Percentiles rank a stretch among this genome's conserved stretches.
phyloP scores from a whole-genome alignment of 1,140 invertebrate species.

The Pseudomyrmex concolor region DNA sequence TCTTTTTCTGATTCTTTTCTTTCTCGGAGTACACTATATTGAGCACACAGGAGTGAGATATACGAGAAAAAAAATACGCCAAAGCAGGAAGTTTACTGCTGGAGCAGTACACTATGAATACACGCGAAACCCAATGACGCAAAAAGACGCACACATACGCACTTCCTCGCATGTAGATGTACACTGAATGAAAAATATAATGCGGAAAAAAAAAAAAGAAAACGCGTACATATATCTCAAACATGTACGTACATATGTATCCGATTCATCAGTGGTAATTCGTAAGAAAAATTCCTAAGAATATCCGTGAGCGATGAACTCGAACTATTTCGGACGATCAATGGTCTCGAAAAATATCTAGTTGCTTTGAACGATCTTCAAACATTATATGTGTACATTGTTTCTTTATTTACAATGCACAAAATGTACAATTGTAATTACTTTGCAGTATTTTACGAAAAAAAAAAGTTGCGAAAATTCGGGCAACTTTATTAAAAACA shows the following conservation, averaged over 20 bases:
- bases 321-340: conserved; percentile 20
- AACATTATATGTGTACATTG: conserved; percentile 63
- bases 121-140: conserved; percentile 5
- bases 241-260: conserved; percentile 24
- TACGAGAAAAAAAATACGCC: conserved; percentile 44
- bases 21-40: conserved; percentile 38
- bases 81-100: conserved; percentile 42
- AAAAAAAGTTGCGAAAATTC: conserved; percentile 54
- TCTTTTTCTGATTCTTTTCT: neutral
- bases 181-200: conserved; percentile 54
- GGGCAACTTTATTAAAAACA: conserved; percentile 39
- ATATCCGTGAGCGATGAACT: conserved; percentile 28
- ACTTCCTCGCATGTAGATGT: conserved; percentile 24
- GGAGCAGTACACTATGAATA: conserved; percentile 58
- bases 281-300: conserved; percentile 40
- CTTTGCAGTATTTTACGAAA: conserved; percentile 58
- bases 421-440: conserved; percentile 69
- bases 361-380: conserved; percentile 55
- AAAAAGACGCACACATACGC: conserved; percentile 24
- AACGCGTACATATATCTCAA: conserved; percentile 40
- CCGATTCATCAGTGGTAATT: conserved; percentile 13
- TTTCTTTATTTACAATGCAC: conserved; percentile 64
- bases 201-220: conserved; percentile 30
- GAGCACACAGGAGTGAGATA: conserved; percentile 32
- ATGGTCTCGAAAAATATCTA: conserved; percentile 49